Evolutionary conservation across 2,888 invertebrate species (phyloP).

Genomic region (Glaucopsyche alexis): DNA sequence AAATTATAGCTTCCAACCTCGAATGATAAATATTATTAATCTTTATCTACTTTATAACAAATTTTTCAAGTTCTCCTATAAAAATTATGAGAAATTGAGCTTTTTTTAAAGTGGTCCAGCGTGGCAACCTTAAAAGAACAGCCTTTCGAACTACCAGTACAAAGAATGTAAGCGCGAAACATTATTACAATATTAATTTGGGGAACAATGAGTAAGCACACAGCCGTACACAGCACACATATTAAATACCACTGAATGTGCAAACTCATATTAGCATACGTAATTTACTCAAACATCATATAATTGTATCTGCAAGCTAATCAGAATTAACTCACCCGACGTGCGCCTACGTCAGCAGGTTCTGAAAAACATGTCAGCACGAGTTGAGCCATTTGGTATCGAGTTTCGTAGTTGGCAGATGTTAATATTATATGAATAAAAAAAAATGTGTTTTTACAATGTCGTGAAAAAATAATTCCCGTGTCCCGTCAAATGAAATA

Average conservation of each 20-base stretch:
- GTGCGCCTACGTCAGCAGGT: background rate
- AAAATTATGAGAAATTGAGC: too few relatives aligned
- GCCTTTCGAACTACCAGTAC: background rate
- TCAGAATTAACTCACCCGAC: constrained; percentile 32
- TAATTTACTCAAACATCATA: constrained; percentile 49
- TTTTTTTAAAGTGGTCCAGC: too few relatives aligned
- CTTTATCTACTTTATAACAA: too few relatives aligned
- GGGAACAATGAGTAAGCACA: background rate
- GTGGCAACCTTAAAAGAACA: too few relatives aligned
- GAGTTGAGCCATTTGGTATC: background rate
- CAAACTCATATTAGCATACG: constrained; percentile 57
- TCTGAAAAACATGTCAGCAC: background rate
- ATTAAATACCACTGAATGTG: constrained; percentile 45
- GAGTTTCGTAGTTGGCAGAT: background rate
- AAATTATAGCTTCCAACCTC: too few relatives aligned
- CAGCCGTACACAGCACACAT: background rate
- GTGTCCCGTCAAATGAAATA: too few relatives aligned
- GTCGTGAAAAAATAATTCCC: too few relatives aligned
- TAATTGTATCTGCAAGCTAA: constrained; percentile 42
- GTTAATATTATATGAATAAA: too few relatives aligned
- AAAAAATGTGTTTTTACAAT: too few relatives aligned
- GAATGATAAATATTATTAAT: too few relatives aligned
- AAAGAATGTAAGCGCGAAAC: background rate
- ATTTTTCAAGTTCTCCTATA: too few relatives aligned
- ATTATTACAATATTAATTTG: constrained; percentile 6